Percentiles rank a stretch among this genome's conserved stretches.
Evolutionary conservation across 2,113 vertebrate genomes (phyloP).

Genomic region (Rhinolophus sinicus): DNA sequence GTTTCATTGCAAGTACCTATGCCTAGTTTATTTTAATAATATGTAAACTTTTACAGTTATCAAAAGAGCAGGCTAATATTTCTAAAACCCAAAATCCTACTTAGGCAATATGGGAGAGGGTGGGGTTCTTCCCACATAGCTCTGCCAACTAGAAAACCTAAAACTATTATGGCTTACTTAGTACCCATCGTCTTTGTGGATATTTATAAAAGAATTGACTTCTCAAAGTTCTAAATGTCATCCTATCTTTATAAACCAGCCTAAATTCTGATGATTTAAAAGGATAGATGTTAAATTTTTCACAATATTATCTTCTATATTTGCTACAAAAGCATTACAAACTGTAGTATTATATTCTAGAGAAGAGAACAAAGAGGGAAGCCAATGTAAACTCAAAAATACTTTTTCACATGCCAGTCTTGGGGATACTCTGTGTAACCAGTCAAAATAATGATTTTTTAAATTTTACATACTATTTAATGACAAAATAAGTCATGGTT

Average conservation of each 20-base stretch:
- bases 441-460: slow-evolving; percentile 38
- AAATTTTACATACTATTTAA: slow-evolving; percentile 18
- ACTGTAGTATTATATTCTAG: slow-evolving; percentile 37
- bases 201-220: slow-evolving; percentile 59
- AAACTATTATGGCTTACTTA: slow-evolving; percentile 43
- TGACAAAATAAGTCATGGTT: neutral
- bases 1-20: slow-evolving; percentile 6
- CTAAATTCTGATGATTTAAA: neutral
- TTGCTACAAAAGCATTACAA: slow-evolving; percentile 41
- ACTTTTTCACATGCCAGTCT: slow-evolving; percentile 18
- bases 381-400: slow-evolving; percentile 38
- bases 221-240: slow-evolving; percentile 40
- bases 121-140: neutral
- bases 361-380: slow-evolving; percentile 47
- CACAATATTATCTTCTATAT: neutral
- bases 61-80: slow-evolving; percentile 8
- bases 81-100: slow-evolving; percentile 57
- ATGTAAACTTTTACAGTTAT: slow-evolving; percentile 35
- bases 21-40: slow-evolving; percentile 16
- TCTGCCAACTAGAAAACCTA: slow-evolving; percentile 18
- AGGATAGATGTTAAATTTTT: neutral
- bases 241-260: slow-evolving; percentile 41
- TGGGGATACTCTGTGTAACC: neutral
- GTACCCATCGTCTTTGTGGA: neutral
- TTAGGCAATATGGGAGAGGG: neutral